phyloP scores from a whole-genome alignment of 2,797 vertebrate genomes.

The Coranthus polyacanthus region DNA sequence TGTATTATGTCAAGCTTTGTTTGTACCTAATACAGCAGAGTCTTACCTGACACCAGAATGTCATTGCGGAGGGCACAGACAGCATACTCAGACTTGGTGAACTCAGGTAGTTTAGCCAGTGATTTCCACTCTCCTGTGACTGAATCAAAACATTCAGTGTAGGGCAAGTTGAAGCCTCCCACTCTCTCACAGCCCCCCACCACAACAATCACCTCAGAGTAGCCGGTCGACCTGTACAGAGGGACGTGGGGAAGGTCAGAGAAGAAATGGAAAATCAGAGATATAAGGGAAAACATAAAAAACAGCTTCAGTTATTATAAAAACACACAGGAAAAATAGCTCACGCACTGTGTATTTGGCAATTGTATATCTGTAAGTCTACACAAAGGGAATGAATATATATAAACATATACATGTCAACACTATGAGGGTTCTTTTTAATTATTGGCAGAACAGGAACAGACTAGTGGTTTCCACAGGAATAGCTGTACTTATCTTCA shows the following conservation, averaged over 20 bases:
- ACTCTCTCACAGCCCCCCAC: slow-evolving; percentile 97
- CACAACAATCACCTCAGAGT: slow-evolving; percentile 97
- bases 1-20: slow-evolving; percentile 5
- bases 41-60: slow-evolving; percentile 97
- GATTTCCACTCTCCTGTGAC: slow-evolving; percentile 98
- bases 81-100: slow-evolving; percentile 98
- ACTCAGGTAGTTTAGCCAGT: slow-evolving; percentile 96
- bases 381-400: slow-evolving; percentile 13
- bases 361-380: neutral
- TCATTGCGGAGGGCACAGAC: slow-evolving; percentile 98
- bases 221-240: slow-evolving; percentile 93
- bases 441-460: slow-evolving; percentile 30
- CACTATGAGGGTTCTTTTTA: slow-evolving; percentile 17
- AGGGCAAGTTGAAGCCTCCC: slow-evolving; percentile 97
- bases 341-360: no score
- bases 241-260: neutral
- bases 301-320: neutral
- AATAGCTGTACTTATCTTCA: slow-evolving; percentile 44
- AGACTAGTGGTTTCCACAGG: slow-evolving; percentile 24
- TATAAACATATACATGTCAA: slow-evolving; percentile 29
- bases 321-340: neutral
- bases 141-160: slow-evolving; percentile 98
- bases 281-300: neutral
- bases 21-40: neutral
- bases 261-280: no score